These are phyloP conservation scores for Pecten maximus DNA, from an alignment of 2,888 invertebrate genomes.

Conservation along the genomic window DNA sequence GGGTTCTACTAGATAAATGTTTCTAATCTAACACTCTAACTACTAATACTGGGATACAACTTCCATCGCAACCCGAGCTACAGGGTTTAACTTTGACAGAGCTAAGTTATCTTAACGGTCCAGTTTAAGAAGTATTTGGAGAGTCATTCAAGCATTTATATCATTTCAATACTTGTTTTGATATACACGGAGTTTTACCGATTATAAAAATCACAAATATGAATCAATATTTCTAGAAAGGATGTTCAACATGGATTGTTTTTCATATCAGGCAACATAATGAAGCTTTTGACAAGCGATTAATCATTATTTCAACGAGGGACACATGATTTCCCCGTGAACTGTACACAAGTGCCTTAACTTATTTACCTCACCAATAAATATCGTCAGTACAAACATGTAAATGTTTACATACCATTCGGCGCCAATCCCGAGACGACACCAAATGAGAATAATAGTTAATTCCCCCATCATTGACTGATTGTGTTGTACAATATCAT, in stretches of 20 bases:
- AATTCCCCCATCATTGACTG: too few relatives aligned
- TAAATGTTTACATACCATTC: background rate
- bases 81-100: background rate
- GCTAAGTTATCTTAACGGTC: background rate
- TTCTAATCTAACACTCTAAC: background rate
- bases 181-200: too few relatives aligned
- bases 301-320: background rate
- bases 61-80: background rate
- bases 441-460: too few relatives aligned
- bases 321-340: background rate
- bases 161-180: too few relatives aligned
- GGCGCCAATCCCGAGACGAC: too few relatives aligned
- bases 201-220: too few relatives aligned
- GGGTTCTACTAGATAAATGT: slow-evolving; percentile 1
- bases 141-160: too few relatives aligned
- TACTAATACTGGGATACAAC: background rate
- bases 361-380: background rate
- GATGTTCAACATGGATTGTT: too few relatives aligned
- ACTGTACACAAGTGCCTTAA: background rate
- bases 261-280: too few relatives aligned
- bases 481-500: too few relatives aligned
- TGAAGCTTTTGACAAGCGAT: background rate
- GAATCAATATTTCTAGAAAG: too few relatives aligned
- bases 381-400: background rate
- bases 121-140: background rate